A percentile compares a stretch with the other conserved stretches of the same genome.
These are phyloP conservation scores for Drosophila affinis DNA, from an alignment of 2,888 invertebrate genomes.

Conservation along the genomic window DNA sequence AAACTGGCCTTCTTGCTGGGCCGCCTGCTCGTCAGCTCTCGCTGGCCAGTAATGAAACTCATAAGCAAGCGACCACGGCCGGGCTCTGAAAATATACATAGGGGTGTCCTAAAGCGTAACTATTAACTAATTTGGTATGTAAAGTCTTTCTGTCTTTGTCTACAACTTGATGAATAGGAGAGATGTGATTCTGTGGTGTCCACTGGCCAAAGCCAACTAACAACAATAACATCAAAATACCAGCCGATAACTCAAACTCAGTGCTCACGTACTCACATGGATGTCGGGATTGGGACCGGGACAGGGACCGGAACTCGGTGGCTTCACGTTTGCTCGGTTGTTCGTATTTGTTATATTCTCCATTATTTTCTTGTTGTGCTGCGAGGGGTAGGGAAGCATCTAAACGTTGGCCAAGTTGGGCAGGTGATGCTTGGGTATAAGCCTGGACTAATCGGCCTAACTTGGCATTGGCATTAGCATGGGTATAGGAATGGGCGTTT, in stretches of 20 bases:
- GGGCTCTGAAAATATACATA: slow-evolving; percentile 60
- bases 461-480: slow-evolving; percentile 9
- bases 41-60: slow-evolving; percentile 64
- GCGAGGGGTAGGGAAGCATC: slow-evolving; percentile 65
- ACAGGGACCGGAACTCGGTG: slow-evolving; percentile 6
- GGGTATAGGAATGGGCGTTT: slow-evolving; percentile 11
- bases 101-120: slow-evolving; percentile 70
- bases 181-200: slow-evolving; percentile 45
- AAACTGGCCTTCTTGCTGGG: slow-evolving; percentile 49
- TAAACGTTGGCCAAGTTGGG: slow-evolving; percentile 76
- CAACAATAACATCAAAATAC: slow-evolving; percentile 63
- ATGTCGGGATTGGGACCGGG: slow-evolving; percentile 14
- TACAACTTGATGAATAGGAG: slow-evolving; percentile 52
- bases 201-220: slow-evolving; percentile 58
- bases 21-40: slow-evolving; percentile 37
- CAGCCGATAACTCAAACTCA: slow-evolving; percentile 40
- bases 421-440: slow-evolving; percentile 39
- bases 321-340: slow-evolving; percentile 25
- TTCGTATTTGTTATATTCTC: slow-evolving; percentile 24
- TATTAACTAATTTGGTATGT: slow-evolving; percentile 78
- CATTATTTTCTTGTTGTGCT: slow-evolving; percentile 23
- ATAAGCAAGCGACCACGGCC: slow-evolving; percentile 68
- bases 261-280: slow-evolving; percentile 18
- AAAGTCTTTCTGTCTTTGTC: slow-evolving; percentile 76
- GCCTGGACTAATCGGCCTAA: slow-evolving; percentile 5